phyloP scores from a whole-genome alignment of 1,140 invertebrate genomes.

The Nasonia longicornis region DNA sequence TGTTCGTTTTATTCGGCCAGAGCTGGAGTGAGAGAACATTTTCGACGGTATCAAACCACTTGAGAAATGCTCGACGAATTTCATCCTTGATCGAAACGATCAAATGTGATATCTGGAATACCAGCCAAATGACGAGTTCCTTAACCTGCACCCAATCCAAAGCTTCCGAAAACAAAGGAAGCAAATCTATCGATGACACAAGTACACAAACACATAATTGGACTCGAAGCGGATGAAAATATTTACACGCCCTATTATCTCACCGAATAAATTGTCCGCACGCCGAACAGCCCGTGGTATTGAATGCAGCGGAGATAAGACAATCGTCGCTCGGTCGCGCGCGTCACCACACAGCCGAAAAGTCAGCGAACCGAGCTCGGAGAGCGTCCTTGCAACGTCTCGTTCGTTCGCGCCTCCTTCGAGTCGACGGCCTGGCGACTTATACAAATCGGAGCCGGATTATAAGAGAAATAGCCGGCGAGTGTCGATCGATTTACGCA shows the following conservation, averaged over 20 bases:
- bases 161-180: neutral
- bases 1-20: neutral
- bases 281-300: neutral
- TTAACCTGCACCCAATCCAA: neutral
- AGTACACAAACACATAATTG: neutral
- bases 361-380: slow-evolving; percentile 5
- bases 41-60: neutral
- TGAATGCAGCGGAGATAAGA: neutral
- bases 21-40: neutral
- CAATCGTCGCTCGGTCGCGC: neutral
- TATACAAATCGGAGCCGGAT: slow-evolving; percentile 15
- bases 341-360: neutral
- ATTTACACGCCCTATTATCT: slow-evolving; percentile 1
- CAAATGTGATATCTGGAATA: neutral
- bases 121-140: neutral
- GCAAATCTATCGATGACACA: neutral
- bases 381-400: slow-evolving; percentile 9
- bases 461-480: neutral
- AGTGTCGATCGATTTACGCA: slow-evolving; percentile 24
- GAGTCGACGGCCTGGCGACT: neutral
- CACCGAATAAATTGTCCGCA: neutral
- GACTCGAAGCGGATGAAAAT: slow-evolving; percentile 2
- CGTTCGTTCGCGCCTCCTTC: slow-evolving; percentile 16
- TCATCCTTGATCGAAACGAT: neutral
- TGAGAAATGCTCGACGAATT: neutral